Evolutionary conservation across 1,140 invertebrate species (phyloP).

Genomic region (Magallana gigas): DNA sequence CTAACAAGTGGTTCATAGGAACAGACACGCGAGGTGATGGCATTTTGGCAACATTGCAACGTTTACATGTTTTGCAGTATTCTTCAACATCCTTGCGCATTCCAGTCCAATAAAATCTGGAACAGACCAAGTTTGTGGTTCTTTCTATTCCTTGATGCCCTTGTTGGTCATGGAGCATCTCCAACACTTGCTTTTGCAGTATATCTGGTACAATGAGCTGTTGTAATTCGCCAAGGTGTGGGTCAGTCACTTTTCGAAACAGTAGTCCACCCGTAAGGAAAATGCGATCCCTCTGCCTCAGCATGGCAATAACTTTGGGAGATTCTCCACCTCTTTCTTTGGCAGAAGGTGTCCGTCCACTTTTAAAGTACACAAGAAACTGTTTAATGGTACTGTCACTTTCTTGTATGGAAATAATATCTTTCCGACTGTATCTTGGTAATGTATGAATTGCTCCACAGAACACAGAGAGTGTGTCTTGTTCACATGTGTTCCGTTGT

Average conservation of each 20-base stretch:
- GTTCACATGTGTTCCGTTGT: background rate
- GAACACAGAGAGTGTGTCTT: background rate
- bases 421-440: background rate
- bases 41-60: constrained; percentile 46
- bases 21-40: constrained; percentile 4
- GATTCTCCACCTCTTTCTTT: background rate
- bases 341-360: background rate
- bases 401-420: constrained; percentile 19
- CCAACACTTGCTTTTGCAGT: background rate
- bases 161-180: constrained; percentile 43
- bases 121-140: constrained; percentile 1
- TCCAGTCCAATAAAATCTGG: constrained; percentile 52
- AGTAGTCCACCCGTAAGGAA: no score
- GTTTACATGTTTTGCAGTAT: constrained; percentile 38
- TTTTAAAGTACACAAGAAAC: constrained; percentile 4
- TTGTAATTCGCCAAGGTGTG: constrained; percentile 26
- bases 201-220: constrained; percentile 23
- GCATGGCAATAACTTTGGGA: background rate
- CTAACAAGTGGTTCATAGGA: constrained; percentile 53
- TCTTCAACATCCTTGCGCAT: constrained; percentile 44
- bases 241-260: background rate
- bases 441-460: constrained; percentile 28
- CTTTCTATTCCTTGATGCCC: constrained; percentile 50
- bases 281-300: background rate
- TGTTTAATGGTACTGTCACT: constrained; percentile 10